A percentile compares a stretch with the other conserved stretches of the same genome.
These are phyloP conservation scores for Drosophila ogumai DNA, from an alignment of 1,140 invertebrate genomes.

Conservation along the genomic window DNA sequence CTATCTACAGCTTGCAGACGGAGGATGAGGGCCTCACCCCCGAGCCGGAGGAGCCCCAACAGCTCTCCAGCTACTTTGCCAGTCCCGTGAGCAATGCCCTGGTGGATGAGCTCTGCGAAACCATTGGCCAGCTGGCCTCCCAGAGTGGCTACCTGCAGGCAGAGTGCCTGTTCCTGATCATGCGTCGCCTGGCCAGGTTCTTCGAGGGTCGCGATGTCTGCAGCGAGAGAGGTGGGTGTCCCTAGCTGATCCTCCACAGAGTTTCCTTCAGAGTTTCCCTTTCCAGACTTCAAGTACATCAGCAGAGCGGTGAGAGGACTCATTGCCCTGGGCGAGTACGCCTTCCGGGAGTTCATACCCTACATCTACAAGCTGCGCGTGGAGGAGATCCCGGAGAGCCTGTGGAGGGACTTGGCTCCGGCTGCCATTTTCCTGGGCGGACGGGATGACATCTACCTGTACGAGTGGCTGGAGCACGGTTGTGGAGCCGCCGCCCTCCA, in stretches of 20 bases:
- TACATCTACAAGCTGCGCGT: constrained; percentile 75
- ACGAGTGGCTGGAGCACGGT: constrained; percentile 79
- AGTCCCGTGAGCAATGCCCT: constrained; percentile 50
- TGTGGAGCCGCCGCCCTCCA: constrained; percentile 72
- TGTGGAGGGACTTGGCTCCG: constrained; percentile 68
- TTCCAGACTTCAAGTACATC: constrained; percentile 73
- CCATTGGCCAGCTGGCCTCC: constrained; percentile 68
- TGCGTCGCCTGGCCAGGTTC: constrained; percentile 67
- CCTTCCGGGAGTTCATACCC: constrained; percentile 82
- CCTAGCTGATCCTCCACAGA: too few species aligned
- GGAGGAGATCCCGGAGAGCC: constrained; percentile 59
- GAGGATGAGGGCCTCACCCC: constrained; percentile 52
- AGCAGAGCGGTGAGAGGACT: constrained; percentile 71
- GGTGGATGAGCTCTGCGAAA: constrained; percentile 77
- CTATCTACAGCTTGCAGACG: constrained; percentile 63
- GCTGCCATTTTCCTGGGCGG: constrained; percentile 72
- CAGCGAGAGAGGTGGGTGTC: constrained; percentile 60
- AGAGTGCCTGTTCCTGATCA: constrained; percentile 75
- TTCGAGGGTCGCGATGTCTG: constrained; percentile 65
- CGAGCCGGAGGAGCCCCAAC: constrained; percentile 40
- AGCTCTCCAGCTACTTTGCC: constrained; percentile 73
- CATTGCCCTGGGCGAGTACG: constrained; percentile 77
- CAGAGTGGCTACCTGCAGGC: constrained; percentile 76
- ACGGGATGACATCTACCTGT: constrained; percentile 76
- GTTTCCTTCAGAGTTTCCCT: not conserved